Evolutionary conservation across 2,797 vertebrate species (phyloP).

Genomic region (Galago senegalensis): DNA sequence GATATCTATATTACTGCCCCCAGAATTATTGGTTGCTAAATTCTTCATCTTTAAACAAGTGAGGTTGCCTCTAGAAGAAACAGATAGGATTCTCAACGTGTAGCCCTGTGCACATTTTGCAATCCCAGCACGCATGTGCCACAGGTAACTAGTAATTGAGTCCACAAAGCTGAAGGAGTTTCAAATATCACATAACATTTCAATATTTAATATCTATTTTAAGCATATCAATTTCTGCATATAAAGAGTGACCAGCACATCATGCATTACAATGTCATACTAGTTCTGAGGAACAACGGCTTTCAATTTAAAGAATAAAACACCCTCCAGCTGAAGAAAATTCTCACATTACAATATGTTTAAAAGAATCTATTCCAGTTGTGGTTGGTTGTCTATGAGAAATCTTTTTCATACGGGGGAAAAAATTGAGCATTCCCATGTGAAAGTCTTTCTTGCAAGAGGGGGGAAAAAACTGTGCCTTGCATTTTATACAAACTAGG

Average conservation of each 20-base stretch:
- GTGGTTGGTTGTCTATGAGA: conserved; percentile 91
- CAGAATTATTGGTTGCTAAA: conserved; percentile 31
- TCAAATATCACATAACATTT: conserved; percentile 79
- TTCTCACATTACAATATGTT: conserved; percentile 92
- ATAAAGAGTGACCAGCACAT: conserved; percentile 84
- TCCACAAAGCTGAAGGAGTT: conserved; percentile 61
- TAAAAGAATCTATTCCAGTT: conserved; percentile 91
- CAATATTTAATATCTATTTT: conserved; percentile 80
- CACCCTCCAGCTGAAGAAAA: conserved; percentile 91
- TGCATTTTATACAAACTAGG: conserved; percentile 89
- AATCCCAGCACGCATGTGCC: neutral
- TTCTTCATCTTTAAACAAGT: conserved; percentile 65
- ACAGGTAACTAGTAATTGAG: conserved; percentile 81
- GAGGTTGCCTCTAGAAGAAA: conserved; percentile 39
- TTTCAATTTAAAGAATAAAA: conserved; percentile 91
- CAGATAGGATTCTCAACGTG: neutral
- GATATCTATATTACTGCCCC: conserved; percentile 15
- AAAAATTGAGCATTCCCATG: conserved; percentile 86
- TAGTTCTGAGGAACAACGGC: conserved; percentile 87
- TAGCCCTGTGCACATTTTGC: neutral
- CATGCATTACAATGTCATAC: conserved; percentile 87
- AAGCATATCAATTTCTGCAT: conserved; percentile 83
- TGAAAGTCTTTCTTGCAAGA: conserved; percentile 87
- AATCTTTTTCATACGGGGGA: conserved; percentile 83
- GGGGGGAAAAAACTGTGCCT: conserved; percentile 73